Conservation (phyloP, 2,797 vertebrate species). For the Girardinus metallicus region DNA sequence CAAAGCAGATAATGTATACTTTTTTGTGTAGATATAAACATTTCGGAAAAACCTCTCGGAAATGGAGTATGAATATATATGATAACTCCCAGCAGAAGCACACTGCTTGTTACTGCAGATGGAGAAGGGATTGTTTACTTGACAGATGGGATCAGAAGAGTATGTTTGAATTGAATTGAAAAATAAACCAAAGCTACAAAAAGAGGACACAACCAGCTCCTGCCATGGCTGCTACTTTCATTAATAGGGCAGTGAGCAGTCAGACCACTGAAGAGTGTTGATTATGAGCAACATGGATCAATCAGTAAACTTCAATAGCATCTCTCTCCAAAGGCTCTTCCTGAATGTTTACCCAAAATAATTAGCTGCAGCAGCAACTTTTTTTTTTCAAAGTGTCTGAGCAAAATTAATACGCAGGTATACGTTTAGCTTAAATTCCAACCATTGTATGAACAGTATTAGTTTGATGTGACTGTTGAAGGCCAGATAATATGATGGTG, state of each 20-base stretch:
- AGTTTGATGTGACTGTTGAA: neutral
- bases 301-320: neutral
- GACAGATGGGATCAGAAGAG: neutral
- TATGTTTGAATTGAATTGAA: neutral
- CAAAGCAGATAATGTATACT: neutral
- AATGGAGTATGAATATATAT: neutral
- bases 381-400: neutral
- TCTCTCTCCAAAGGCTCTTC: neutral
- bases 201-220: neutral
- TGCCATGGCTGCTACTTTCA: neutral
- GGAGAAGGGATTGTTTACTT: neutral
- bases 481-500: neutral
- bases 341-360: neutral
- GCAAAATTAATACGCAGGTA: neutral
- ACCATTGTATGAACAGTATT: neutral
- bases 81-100: neutral
- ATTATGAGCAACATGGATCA: neutral
- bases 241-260: too few relatives aligned
- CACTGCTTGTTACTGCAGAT: neutral
- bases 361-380: neutral
- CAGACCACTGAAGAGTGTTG: neutral
- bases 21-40: neutral
- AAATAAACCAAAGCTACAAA: neutral
- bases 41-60: neutral
- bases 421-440: neutral